A percentile compares a stretch with the other conserved stretches of the same genome.
phyloP scores from a whole-genome alignment of 2,113 vertebrate species.

The Channa argus region DNA sequence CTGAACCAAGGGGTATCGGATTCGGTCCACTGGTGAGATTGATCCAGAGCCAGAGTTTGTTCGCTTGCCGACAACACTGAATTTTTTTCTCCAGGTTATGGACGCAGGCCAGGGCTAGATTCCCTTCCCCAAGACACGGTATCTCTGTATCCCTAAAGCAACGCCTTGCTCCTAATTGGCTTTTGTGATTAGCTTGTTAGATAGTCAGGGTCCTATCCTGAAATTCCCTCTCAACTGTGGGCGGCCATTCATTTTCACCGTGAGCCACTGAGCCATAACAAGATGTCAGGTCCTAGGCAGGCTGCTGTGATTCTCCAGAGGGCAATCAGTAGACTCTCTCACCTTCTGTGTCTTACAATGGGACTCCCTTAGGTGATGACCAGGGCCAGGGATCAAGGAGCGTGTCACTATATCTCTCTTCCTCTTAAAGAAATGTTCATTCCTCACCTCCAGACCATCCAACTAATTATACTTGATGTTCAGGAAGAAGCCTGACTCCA shows the following conservation, averaged over 20 bases:
- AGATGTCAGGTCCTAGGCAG: constrained; percentile 73
- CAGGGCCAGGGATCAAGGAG: constrained; percentile 66
- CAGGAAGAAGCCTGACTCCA: constrained; percentile 55
- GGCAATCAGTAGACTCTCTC: constrained; percentile 76
- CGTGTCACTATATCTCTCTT: constrained; percentile 57
- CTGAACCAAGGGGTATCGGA: constrained; percentile 77
- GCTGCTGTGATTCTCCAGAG: constrained; percentile 75
- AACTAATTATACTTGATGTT: constrained; percentile 70
- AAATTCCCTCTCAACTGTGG: constrained; percentile 76
- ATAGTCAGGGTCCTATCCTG: constrained; percentile 70
- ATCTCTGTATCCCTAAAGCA: constrained; percentile 77
- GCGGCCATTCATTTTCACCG: constrained; percentile 75
- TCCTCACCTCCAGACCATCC: constrained; percentile 48
- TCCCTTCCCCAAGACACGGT: constrained; percentile 70
- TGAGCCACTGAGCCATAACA: constrained; percentile 76
- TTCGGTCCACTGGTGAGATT: constrained; percentile 75
- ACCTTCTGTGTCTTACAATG: constrained; percentile 60
- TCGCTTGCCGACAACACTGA: constrained; percentile 65
- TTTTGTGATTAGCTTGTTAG: constrained; percentile 85
- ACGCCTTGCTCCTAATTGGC: constrained; percentile 81
- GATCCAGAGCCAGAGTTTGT: constrained; percentile 70
- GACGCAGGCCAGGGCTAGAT: constrained; percentile 64
- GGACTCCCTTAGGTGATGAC: constrained; percentile 64
- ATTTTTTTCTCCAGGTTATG: constrained; percentile 67
- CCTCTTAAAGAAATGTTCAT: constrained; percentile 68